A percentile compares a stretch with the other conserved stretches of the same genome.
Evolutionary conservation across 2,797 vertebrate genomes (phyloP).

Genomic region (Tolypeutes matacus): DNA sequence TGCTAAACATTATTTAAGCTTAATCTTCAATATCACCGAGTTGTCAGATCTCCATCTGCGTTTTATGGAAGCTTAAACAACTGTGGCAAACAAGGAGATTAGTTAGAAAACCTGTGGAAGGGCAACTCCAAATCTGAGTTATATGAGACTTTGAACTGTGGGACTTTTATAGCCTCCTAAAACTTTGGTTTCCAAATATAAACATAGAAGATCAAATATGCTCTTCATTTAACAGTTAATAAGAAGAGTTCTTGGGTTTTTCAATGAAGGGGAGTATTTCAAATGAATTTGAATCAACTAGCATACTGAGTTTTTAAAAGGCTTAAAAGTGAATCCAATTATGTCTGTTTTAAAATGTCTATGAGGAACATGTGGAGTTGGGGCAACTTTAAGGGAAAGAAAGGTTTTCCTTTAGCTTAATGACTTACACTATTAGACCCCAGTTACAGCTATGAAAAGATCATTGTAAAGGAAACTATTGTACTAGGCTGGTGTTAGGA

Average conservation of each 20-base stretch:
- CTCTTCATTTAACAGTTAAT: conserved; percentile 17
- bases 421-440: background rate
- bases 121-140: background rate
- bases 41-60: background rate
- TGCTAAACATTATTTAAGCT: conserved; percentile 49
- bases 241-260: background rate
- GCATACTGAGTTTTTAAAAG: conserved; percentile 28
- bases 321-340: conserved; percentile 22
- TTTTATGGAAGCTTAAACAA: conserved; percentile 17
- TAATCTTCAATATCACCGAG: conserved; percentile 28
- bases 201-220: conserved; percentile 9
- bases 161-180: background rate
- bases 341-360: conserved; percentile 29
- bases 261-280: conserved; percentile 42
- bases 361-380: background rate
- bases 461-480: background rate
- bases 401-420: background rate
- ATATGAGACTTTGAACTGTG: background rate
- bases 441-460: background rate
- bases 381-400: background rate
- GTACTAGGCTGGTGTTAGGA: background rate
- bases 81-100: background rate
- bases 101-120: background rate
- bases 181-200: conserved; percentile 28
- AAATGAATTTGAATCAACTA: conserved; percentile 44